Conservation (phyloP, 2,888 invertebrate species). For the Polydrusus pterygomalis region DNA sequence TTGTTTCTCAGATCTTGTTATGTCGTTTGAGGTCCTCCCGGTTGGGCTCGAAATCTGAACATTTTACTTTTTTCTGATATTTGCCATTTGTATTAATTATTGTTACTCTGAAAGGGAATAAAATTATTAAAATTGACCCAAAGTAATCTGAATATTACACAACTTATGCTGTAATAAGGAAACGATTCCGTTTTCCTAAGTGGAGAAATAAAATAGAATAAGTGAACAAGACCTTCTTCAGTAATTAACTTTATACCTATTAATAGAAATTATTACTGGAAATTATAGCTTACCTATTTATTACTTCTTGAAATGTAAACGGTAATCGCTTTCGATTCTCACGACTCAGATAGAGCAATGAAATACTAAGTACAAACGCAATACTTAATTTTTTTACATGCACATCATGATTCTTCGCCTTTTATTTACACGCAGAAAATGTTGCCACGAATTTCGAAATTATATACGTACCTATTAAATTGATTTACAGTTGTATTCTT, state of each 20-base stretch:
- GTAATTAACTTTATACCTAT: constrained; percentile 10
- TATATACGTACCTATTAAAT: too few relatives aligned
- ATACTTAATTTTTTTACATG: neutral
- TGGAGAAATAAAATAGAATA: constrained; percentile 1
- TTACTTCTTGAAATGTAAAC: constrained; percentile 2
- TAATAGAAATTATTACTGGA: constrained; percentile 12
- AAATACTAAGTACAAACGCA: constrained; percentile 1
- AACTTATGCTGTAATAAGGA: neutral
- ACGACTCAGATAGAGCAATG: constrained; percentile 3
- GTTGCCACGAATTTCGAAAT: too few relatives aligned
- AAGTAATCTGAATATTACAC: neutral
- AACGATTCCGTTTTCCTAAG: neutral
- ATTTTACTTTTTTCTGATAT: too few relatives aligned
- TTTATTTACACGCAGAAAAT: too few relatives aligned
- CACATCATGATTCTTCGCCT: neutral
- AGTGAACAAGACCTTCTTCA: constrained; percentile 7
- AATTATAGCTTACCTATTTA: constrained; percentile 6
- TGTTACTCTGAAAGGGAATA: neutral
- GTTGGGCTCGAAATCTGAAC: too few relatives aligned
- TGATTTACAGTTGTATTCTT: too few relatives aligned
- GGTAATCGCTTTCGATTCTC: constrained; percentile 16
- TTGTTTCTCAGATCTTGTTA: too few relatives aligned
- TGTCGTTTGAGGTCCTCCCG: too few relatives aligned
- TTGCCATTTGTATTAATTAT: too few relatives aligned
- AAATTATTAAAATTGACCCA: too few relatives aligned